Percentiles rank a stretch among this genome's conserved stretches.
Conservation (phyloP, 2,888 invertebrate species). For the Hymenopus coronatus region DNA sequence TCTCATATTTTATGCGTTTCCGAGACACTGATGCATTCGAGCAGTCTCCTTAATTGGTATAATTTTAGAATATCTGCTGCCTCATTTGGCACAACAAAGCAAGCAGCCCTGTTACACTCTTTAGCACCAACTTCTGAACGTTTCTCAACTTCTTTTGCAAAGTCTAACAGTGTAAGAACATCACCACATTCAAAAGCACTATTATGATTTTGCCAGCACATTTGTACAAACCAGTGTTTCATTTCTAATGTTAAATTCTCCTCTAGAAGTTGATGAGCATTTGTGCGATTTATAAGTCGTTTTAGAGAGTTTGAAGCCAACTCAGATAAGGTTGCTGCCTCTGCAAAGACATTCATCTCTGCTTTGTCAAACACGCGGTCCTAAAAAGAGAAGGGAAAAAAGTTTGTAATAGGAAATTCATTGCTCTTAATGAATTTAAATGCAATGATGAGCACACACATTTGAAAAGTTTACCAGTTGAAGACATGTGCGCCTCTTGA, state of each 20-base stretch:
- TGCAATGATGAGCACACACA: too few relatives aligned
- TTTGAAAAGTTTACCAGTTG: too few relatives aligned
- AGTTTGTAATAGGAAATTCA: too few relatives aligned
- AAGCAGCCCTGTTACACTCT: neutral
- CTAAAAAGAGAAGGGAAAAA: constrained; percentile 42
- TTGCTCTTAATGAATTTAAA: too few relatives aligned
- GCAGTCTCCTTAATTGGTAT: neutral
- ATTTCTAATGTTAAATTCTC: neutral
- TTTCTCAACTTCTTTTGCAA: neutral
- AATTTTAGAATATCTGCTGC: neutral
- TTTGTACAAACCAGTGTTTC: neutral
- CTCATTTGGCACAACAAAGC: neutral
- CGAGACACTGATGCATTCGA: neutral
- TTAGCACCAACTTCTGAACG: neutral
- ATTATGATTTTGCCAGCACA: neutral
- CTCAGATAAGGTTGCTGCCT: constrained; percentile 51
- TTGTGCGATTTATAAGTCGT: neutral
- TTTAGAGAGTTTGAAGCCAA: constrained; percentile 33
- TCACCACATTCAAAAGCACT: too few relatives aligned
- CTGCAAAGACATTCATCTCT: constrained; percentile 58
- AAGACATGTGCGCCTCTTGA: too few relatives aligned
- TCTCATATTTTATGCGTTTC: neutral
- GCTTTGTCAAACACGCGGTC: constrained; percentile 63
- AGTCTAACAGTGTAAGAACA: neutral
- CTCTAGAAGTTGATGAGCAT: neutral